Base-by-base conservation (phyloP, 2,888 invertebrate genomes). In the Sussaba pulchella region DNA sequence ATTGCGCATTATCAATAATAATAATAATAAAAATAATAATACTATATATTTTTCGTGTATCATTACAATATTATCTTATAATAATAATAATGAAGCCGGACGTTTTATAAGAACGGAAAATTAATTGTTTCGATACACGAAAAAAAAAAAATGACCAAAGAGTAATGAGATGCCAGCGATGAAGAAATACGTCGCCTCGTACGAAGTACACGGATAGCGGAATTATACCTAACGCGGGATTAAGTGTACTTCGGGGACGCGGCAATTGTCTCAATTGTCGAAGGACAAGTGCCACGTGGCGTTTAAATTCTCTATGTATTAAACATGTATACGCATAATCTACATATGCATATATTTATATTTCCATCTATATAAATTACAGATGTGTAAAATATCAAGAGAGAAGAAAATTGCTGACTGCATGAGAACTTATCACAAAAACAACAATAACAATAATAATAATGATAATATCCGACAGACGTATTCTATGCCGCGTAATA, bases 211-310 rank as follows among this genome's bases (percentile, higher is more conserved):
- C 69, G 67, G 67, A 81, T 75, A 24, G 52, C 72, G 70, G 80
- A 80, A 83, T 83, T 82, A 82, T 83, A 82, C 66, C 80, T 80
- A 80, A 82, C 83, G 76, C 78, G 69, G 67, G 81, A 82, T 82
- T 81, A 83, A 82, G 77, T 82, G 79, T 82, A 78, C 71, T 61
- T 78, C 78, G 77, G 82, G 79, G 73, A 81, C 82, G 78, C 64
- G 71, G 82, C 82, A 83, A 83, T 83, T 83, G 83, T 82, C 81
- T 83, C 83, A 83, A 83, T 83, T 83, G 82, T 81, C 82, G 82
- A 83, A 83, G 82, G 81, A 82, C 83, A 81, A 72, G 73, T 67
- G 82, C 82, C 83, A 83, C 82, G 82, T 83, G 83, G 79, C 75
- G 75, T 57, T 72, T 70, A 39, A 57, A 31, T 14, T 57, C 31